These are phyloP conservation scores for Ennomos erosarius DNA, from an alignment of 2,888 invertebrate genomes.

Conservation along the genomic window DNA sequence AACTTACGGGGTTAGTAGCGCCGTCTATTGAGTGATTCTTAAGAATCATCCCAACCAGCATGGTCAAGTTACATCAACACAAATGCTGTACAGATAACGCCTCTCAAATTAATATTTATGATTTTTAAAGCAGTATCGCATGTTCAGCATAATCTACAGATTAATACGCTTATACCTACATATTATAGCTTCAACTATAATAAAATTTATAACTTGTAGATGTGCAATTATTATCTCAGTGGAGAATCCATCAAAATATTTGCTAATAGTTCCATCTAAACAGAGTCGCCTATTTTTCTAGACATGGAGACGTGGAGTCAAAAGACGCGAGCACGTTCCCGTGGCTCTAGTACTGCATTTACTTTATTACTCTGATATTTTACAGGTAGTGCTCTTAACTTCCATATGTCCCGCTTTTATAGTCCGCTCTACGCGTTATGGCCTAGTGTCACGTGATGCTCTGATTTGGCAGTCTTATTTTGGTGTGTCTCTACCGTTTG, in stretches of 20 bases:
- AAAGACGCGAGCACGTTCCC: constrained; percentile 66
- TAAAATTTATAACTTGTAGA: too few relatives aligned
- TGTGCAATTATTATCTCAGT: too few relatives aligned
- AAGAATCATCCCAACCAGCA: too few relatives aligned
- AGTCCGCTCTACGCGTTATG: constrained; percentile 78
- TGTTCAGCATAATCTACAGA: too few relatives aligned
- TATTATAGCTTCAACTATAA: too few relatives aligned
- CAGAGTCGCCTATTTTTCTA: constrained; percentile 41
- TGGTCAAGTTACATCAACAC: too few relatives aligned
- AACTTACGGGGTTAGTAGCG: too few relatives aligned
- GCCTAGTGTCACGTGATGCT: constrained; percentile 78
- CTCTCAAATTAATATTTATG: too few relatives aligned
- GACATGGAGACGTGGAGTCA: constrained; percentile 43
- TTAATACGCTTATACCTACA: too few relatives aligned
- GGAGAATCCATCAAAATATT: neutral
- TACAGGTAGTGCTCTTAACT: constrained; percentile 83
- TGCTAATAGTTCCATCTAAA: constrained; percentile 4
- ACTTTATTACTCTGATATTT: constrained; percentile 84
- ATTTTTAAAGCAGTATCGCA: too few relatives aligned
- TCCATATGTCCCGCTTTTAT: constrained; percentile 81
- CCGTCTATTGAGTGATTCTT: too few relatives aligned
- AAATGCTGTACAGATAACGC: too few relatives aligned
- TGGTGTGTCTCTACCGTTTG: constrained; percentile 31
- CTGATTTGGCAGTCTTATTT: constrained; percentile 55
- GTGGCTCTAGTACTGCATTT: constrained; percentile 76